Evolutionary conservation across 92 coral and sea anemone species (phyloP), one percentile per base, ranked within the genome.

Genomic region (Chrysogorgia sp.): DNA sequence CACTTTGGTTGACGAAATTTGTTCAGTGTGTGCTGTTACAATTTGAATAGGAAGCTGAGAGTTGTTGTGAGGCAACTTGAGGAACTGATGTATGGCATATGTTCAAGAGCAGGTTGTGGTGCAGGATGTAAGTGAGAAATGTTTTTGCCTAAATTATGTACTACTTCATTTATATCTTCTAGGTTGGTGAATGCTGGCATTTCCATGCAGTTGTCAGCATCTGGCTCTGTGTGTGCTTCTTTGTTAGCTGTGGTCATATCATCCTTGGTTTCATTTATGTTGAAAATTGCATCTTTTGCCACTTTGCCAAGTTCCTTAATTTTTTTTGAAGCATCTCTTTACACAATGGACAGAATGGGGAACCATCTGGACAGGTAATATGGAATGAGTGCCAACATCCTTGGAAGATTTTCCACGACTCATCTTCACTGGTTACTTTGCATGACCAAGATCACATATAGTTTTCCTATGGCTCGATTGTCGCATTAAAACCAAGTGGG

Each of bases 341-440:
- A 56, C 85, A 85, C 22, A 85, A 56, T 21, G 85, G 85, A 31
- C 84, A 79, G 53, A 50, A 49, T 58, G 71, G n/a, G 24, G 84
- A 25, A 17, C 40, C 81, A 63, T 35, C 50, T 8, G 72, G 82
- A 64, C 89, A 85, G 28, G 21, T 56, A 7, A 14, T 30, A 75
- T 85, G 89, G 45, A 85, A 85, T 26, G 89, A 85, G 49, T 85
- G 85, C 59, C 75, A 79, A 68, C 88, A 85, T 1, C 88, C 85
- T 52, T 65, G 25, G 21, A 64, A 66, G 15, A 71, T 3, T 45
- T 34, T 55, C 89, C 85, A 58, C 2, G 31, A 19, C 10, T 9
- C 32, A 34, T 63, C 24, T 31, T 29, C 12, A 32, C 32, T 9
- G 45, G 28, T 34, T 8, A 63, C 24, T 21, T 21, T 33, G 2